Evolutionary conservation across 2,888 invertebrate genomes (phyloP).

Genomic region (Macrophya alboannulata): DNA sequence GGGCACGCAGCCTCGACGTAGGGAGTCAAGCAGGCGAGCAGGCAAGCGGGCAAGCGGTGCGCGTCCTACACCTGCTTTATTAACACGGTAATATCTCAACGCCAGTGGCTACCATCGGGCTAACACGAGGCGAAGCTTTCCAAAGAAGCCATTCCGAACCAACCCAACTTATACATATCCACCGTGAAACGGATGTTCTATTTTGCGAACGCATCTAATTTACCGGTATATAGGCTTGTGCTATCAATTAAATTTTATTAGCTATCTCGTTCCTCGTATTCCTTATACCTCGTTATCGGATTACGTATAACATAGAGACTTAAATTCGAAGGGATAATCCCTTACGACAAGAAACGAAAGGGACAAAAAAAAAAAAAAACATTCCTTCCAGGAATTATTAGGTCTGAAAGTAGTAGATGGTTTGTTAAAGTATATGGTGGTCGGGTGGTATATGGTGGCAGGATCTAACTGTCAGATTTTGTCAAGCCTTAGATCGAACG

Average conservation of each 20-base stretch:
- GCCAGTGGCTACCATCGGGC: conserved; percentile 46
- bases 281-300: neutral
- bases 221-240: conserved; percentile 11
- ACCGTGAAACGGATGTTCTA: conserved; percentile 30
- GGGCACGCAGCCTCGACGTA: conserved; percentile 11
- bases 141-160: conserved; percentile 30
- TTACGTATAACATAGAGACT: neutral
- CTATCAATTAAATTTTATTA: conserved; percentile 44
- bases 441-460: too few species aligned
- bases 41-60: conserved; percentile 13
- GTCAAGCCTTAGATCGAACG: neutral
- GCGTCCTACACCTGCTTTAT: conserved; percentile 72
- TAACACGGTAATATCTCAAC: conserved; percentile 66
- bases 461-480: conserved; percentile 7
- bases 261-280: neutral
- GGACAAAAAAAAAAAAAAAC: too few species aligned
- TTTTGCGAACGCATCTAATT: conserved; percentile 47
- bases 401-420: too few species aligned
- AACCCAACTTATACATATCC: conserved; percentile 20
- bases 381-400: neutral
- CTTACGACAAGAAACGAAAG: neutral
- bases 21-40: neutral
- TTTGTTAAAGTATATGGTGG: neutral
- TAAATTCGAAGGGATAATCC: neutral
- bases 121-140: conserved; percentile 33